Conservation (phyloP, 2,113 vertebrate genomes). For the Nothobranchius furzeri region DNA sequence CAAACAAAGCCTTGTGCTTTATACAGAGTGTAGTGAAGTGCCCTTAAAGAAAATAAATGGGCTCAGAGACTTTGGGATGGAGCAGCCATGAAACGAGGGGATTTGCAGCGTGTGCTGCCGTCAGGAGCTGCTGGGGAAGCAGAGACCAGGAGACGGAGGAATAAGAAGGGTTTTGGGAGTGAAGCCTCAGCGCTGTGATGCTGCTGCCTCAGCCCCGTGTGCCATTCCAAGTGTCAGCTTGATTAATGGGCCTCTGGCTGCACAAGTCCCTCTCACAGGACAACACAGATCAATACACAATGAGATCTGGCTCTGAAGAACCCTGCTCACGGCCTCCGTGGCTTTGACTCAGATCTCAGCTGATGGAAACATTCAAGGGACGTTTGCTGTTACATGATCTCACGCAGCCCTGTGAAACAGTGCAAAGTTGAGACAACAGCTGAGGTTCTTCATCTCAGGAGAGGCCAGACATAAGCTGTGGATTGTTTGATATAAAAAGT, state of each 20-base stretch:
- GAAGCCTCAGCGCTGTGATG: slow-evolving; percentile 8
- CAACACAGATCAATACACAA: slow-evolving; percentile 53
- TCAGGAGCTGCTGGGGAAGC: slow-evolving; percentile 1
- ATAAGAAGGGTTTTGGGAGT: slow-evolving; percentile 30
- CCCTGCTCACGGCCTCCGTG: neutral
- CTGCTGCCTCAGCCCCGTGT: slow-evolving; percentile 49
- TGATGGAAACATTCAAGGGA: slow-evolving; percentile 38
- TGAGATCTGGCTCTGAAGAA: slow-evolving; percentile 15
- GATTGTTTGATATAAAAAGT: slow-evolving; percentile 19
- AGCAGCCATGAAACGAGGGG: neutral
- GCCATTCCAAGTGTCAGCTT: slow-evolving; percentile 51
- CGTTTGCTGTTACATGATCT: neutral
- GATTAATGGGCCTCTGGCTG: slow-evolving; percentile 61
- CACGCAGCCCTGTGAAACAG: slow-evolving; percentile 9
- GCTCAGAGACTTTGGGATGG: neutral
- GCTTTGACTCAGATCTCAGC: neutral
- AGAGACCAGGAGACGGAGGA: slow-evolving; percentile 20
- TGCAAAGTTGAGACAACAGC: slow-evolving; percentile 15
- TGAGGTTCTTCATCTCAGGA: slow-evolving; percentile 12
- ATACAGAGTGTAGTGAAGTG: neutral
- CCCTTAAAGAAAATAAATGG: neutral
- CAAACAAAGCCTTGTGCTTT: neutral
- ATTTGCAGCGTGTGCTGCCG: slow-evolving; percentile 20
- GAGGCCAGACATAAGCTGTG: neutral
- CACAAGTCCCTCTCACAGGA: slow-evolving; percentile 35